A percentile compares a stretch with the other conserved stretches of the same genome.
Evolutionary conservation across 2,888 invertebrate genomes (phyloP).

Genomic region (Pammene fasciana): DNA sequence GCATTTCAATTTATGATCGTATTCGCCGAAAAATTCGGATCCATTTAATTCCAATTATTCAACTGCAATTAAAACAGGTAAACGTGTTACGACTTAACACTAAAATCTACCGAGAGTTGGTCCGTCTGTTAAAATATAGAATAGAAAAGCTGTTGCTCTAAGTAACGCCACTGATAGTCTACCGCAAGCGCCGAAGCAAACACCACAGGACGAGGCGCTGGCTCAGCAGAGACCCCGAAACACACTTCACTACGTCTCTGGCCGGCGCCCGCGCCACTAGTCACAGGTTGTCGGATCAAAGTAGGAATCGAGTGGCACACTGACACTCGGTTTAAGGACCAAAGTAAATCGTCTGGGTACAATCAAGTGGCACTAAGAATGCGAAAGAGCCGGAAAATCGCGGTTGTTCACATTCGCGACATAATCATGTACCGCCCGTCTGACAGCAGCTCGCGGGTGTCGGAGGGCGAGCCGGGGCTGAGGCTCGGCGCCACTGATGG

Average conservation of each 20-base stretch:
- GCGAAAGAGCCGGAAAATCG: background rate
- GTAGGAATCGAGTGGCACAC: conserved; percentile 24
- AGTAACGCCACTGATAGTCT: conserved; percentile 44
- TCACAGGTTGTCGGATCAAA: conserved; percentile 8
- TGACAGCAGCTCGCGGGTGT: conserved; percentile 85
- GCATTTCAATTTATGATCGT: conserved; percentile 46
- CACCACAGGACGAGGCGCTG: conserved; percentile 33
- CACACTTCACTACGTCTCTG: conserved; percentile 8
- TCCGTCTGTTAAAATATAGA: conserved; percentile 71
- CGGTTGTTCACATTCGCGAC: conserved; percentile 76
- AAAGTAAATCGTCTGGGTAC: conserved; percentile 25
- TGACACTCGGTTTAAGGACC: conserved; percentile 20
- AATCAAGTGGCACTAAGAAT: conserved; percentile 35
- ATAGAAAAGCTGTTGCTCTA: conserved; percentile 55
- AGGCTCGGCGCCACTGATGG: conserved; percentile 85
- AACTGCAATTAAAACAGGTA: conserved; percentile 57
- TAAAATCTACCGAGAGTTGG: conserved; percentile 76
- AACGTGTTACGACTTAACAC: conserved; percentile 63
- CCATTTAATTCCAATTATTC: conserved; percentile 31
- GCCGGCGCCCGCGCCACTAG: background rate
- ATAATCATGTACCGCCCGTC: conserved; percentile 83
- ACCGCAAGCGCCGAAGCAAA: conserved; percentile 51
- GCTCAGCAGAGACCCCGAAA: background rate
- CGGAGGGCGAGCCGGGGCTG: conserved; percentile 87
- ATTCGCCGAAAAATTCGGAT: conserved; percentile 9